Percentiles rank a stretch among this genome's conserved stretches.
These are phyloP conservation scores for Tenualosa thibaudeaui DNA, from an alignment of 2,797 vertebrate genomes.

Conservation along the genomic window DNA sequence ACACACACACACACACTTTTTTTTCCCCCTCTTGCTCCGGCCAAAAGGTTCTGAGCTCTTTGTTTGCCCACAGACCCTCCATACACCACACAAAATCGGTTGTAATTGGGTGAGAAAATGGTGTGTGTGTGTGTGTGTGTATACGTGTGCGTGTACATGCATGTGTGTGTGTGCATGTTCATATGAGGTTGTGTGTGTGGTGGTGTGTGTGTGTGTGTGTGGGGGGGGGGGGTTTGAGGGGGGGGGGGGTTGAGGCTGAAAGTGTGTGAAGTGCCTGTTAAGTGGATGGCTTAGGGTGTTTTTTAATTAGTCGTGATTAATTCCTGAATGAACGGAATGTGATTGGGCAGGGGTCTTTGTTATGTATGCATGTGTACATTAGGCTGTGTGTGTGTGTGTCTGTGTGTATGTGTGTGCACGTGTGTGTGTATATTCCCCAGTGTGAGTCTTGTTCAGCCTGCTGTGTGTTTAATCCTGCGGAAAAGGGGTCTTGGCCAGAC, in stretches of 20 bases:
- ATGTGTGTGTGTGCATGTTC: not conserved
- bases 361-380: not conserved
- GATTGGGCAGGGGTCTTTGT: conserved; percentile 13
- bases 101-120: conserved; percentile 36
- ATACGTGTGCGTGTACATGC: not conserved
- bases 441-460: not conserved
- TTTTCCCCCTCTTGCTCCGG: not conserved
- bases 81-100: conserved; percentile 17
- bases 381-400: not conserved
- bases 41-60: conserved; percentile 22
- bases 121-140: not conserved
- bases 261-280: not conserved
- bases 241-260: not conserved
- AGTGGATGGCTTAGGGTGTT: conserved; percentile 19
- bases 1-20: no score
- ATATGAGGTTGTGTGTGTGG: not conserved
- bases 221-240: not conserved
- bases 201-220: not conserved
- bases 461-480: conserved; percentile 54
- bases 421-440: not conserved
- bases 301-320: conserved; percentile 35
- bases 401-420: not conserved
- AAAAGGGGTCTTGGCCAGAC: conserved; percentile 32
- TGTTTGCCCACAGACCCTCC: conserved; percentile 23
- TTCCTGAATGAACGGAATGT: not conserved